phyloP scores from a whole-genome alignment of 2,888 invertebrate genomes.

The Geotrupes spiniger region DNA sequence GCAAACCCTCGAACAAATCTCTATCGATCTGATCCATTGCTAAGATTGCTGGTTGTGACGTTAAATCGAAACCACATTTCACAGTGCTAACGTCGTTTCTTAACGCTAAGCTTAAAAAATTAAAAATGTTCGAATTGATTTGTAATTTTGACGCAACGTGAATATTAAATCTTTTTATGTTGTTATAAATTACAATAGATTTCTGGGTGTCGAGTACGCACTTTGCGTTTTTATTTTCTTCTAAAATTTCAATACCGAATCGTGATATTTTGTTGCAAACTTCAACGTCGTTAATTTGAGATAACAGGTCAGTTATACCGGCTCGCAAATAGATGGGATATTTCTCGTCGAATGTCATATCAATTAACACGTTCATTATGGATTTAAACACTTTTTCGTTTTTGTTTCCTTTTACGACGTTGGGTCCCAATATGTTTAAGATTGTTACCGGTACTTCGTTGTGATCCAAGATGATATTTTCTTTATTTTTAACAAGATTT shows the following conservation, averaged over 20 bases:
- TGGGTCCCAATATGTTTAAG: slow-evolving; percentile 56
- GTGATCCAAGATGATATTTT: slow-evolving; percentile 64
- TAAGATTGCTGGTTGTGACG: slow-evolving; percentile 45
- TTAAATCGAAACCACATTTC: slow-evolving; percentile 34
- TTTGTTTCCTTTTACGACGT: slow-evolving; percentile 40
- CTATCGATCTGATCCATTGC: slow-evolving; percentile 59
- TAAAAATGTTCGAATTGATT: slow-evolving; percentile 53
- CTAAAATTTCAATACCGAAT: slow-evolving; percentile 33
- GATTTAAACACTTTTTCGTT: slow-evolving; percentile 38
- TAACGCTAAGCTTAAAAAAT: slow-evolving; percentile 57
- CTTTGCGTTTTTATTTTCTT: slow-evolving; percentile 25
- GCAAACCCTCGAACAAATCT: slow-evolving; percentile 55
- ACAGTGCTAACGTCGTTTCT: slow-evolving; percentile 54
- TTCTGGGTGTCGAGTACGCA: slow-evolving; percentile 25
- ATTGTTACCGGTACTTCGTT: slow-evolving; percentile 65
- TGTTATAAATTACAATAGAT: slow-evolving; percentile 34
- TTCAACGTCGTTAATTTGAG: slow-evolving; percentile 34
- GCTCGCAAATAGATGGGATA: slow-evolving; percentile 50
- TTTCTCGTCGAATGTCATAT: slow-evolving; percentile 37
- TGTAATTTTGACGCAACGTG: slow-evolving; percentile 31
- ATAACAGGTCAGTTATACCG: slow-evolving; percentile 42
- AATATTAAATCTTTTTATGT: slow-evolving; percentile 36
- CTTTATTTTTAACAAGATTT: slow-evolving; percentile 52
- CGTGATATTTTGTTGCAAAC: slow-evolving; percentile 36
- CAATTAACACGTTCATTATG: slow-evolving; percentile 35